Conservation (phyloP, 2,797 vertebrate genomes). For the Tapera naevia region DNA sequence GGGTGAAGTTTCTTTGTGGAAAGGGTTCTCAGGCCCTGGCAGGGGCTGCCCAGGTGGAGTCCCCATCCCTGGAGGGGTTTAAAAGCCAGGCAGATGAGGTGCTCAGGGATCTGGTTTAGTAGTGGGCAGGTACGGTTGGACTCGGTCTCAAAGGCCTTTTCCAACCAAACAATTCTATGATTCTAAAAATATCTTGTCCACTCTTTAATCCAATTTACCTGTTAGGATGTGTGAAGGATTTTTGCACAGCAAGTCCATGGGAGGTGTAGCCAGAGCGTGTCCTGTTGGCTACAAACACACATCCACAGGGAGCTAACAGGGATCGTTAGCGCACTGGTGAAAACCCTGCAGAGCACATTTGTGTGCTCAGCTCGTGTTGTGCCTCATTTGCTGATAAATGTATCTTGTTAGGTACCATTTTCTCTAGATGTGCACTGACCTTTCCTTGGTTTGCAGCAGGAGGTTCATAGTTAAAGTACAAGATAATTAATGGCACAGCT, state of each 20-base stretch:
- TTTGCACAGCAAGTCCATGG: neutral
- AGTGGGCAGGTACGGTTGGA: too few species aligned
- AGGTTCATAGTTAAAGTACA: constrained; percentile 17
- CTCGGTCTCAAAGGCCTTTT: too few species aligned
- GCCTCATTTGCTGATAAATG: constrained; percentile 52
- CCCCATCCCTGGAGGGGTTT: too few species aligned
- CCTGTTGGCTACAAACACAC: neutral
- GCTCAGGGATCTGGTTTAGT: too few species aligned
- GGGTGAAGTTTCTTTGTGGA: too few species aligned
- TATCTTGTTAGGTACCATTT: constrained; percentile 4
- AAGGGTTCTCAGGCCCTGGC: too few species aligned
- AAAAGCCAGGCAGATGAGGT: too few species aligned
- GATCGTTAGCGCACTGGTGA: neutral
- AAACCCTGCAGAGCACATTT: neutral
- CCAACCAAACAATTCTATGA: too few species aligned
- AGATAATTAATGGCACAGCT: constrained; percentile 51
- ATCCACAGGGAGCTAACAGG: neutral
- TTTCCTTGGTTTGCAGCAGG: constrained; percentile 35
- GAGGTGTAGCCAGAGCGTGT: neutral
- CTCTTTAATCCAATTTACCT: neutral
- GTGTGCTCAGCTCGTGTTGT: neutral
- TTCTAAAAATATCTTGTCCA: neutral
- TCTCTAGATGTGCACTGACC: constrained; percentile 6
- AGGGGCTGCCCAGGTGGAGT: too few species aligned
- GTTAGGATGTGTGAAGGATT: neutral